phyloP scores from a whole-genome alignment of 2,113 vertebrate genomes.

The Callocephalon fimbriatum region DNA sequence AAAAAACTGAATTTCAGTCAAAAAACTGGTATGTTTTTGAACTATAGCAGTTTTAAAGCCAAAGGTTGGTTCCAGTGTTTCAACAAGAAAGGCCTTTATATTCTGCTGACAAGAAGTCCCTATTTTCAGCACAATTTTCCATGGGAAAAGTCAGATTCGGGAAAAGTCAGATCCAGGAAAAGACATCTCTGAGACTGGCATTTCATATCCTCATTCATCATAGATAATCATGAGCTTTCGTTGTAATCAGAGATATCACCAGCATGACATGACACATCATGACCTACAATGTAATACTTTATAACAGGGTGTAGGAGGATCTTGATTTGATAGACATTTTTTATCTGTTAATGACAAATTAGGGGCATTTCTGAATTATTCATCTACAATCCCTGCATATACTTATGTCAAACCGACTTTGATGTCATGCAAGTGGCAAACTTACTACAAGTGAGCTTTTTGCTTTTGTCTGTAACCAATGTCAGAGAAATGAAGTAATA shows the following conservation, averaged over 20 bases:
- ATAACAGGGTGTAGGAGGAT: background rate
- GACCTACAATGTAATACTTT: background rate
- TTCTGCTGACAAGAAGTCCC: background rate
- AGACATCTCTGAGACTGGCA: background rate
- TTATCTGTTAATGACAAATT: slow-evolving; percentile 53
- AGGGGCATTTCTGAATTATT: slow-evolving; percentile 50
- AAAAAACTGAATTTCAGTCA: background rate
- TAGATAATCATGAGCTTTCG: background rate
- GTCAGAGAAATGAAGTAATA: background rate
- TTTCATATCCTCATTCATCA: background rate
- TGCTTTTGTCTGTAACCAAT: background rate
- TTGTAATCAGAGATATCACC: background rate
- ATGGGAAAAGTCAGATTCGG: background rate
- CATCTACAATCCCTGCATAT: background rate
- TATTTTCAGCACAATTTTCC: background rate
- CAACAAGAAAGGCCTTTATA: background rate
- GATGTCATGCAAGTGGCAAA: background rate
- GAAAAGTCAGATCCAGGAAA: background rate
- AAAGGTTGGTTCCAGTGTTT: background rate
- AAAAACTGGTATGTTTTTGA: background rate
- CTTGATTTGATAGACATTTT: slow-evolving; percentile 41
- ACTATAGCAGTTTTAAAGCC: background rate
- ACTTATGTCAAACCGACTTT: background rate
- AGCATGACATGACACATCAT: background rate
- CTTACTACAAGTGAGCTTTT: background rate